Evolutionary conservation across 2,888 invertebrate genomes (phyloP), one percentile per base, ranked within the genome.

Genomic region (Rhingia campestris): DNA sequence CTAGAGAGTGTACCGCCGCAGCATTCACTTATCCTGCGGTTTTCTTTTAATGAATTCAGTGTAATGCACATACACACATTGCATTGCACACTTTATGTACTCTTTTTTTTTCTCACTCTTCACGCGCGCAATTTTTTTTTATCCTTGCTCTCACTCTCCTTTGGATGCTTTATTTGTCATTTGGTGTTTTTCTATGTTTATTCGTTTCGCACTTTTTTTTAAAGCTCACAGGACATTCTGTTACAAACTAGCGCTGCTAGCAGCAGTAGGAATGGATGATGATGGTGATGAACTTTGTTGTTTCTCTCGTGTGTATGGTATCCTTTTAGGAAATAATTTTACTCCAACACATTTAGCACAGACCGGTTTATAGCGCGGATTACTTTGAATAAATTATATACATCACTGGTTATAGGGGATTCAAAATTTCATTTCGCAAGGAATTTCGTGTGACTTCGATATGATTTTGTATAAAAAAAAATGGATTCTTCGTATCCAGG

Each of bases 11-110:
- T 67, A 72, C 61, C 63, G 72, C 80, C 84, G 73, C 74, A 74
- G 73, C 79, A 79, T 79, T 84, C 74, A 84, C 82, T 79, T 79
- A 73, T 79, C 58, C 74, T 74, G 84, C 61, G 84, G 84, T 84
- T 80, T 84, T 75, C 59, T 84, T 80, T 80, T 61, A 74, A 66
- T 74, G 70, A 84, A 80, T 82, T 79, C 77, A 73, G 64, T 77
- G 82, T 69, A 82, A 77, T 51, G 73, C 64, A 77, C 61, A 67
- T 61, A 61, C 53, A 74, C 51, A 45, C 35, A 53, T 41, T 33
- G 22, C 43, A 35, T 30, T 51, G 70, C 51, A 73, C 77, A 58
- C 47, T 64, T 47, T 76, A 61, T 76, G 76, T 67, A 9, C 63
- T 54, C 58, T 63, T 54, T 43, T 56, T n/a, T 59, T 75, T 76